Percentiles rank a stretch among this genome's conserved stretches.
Conservation (phyloP, 2,888 invertebrate genomes). For the Quadroppia sp. region DNA sequence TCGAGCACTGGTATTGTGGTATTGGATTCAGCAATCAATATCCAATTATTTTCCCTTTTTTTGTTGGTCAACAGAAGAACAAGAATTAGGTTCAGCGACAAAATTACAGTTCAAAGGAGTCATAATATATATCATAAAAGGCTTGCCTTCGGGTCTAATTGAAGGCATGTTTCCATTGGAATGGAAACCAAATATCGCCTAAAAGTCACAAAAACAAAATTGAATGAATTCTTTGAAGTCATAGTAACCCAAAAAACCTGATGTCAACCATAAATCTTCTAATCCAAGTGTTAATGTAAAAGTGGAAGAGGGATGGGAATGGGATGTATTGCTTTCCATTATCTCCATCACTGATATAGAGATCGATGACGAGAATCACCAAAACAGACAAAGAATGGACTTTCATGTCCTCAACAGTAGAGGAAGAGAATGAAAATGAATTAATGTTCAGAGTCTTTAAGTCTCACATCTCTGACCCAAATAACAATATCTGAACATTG, state of each 20-base stretch:
- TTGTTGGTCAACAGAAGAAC: background rate
- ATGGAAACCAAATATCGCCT: background rate
- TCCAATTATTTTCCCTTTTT: slow-evolving; percentile 5
- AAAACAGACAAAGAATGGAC: slow-evolving; percentile 15
- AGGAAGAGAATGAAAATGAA: too few relatives aligned
- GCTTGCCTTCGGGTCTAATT: background rate
- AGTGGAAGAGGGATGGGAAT: background rate
- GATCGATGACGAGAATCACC: slow-evolving; percentile 1
- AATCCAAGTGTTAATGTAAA: slow-evolving; percentile 20
- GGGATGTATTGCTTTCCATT: background rate
- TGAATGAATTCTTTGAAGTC: background rate
- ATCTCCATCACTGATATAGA: background rate
- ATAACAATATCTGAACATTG: slow-evolving; percentile 5
- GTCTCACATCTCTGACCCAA: background rate
- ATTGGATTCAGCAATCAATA: background rate
- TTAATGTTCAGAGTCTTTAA: background rate
- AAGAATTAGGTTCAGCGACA: slow-evolving; percentile 13
- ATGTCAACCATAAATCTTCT: slow-evolving; percentile 23
- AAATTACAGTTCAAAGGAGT: slow-evolving; percentile 2
- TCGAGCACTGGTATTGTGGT: background rate
- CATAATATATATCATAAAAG: slow-evolving; percentile 11
- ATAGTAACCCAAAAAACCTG: background rate
- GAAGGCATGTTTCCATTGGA: background rate
- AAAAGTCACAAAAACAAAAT: background rate
- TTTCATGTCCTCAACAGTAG: too few relatives aligned